Conservation (phyloP, 2,113 vertebrate species). For the Ceyx margarethae region DNA sequence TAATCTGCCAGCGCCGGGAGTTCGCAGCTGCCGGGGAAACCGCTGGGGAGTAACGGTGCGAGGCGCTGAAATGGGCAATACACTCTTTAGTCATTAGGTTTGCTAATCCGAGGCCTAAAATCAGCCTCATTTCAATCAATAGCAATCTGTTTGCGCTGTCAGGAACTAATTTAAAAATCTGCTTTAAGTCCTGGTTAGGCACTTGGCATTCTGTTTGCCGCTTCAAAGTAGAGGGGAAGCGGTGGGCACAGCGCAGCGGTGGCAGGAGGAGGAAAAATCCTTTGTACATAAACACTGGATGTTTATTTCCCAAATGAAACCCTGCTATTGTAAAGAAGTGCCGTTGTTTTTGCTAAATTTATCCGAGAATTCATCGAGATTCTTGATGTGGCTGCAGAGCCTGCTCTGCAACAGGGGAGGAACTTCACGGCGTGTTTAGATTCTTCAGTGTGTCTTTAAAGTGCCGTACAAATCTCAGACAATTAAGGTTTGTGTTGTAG, state of each 20-base stretch:
- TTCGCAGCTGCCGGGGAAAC: constrained; percentile 63
- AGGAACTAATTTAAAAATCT: constrained; percentile 74
- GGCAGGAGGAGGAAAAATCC: constrained; percentile 35
- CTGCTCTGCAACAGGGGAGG: background rate
- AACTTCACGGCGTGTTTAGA: background rate
- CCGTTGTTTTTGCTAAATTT: constrained; percentile 45
- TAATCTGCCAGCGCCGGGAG: constrained; percentile 37
- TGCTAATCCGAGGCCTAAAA: constrained; percentile 64
- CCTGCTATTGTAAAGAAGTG: background rate
- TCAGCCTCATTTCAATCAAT: constrained; percentile 69
- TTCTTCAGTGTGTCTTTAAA: background rate
- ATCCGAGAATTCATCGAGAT: background rate
- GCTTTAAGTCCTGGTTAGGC: constrained; percentile 64
- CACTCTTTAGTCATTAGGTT: constrained; percentile 55
- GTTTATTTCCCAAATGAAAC: constrained; percentile 48
- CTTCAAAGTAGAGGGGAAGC: constrained; percentile 6
- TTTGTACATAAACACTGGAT: constrained; percentile 51
- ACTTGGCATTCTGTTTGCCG: constrained; percentile 43
- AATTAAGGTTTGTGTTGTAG: background rate
- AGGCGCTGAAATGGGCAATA: constrained; percentile 35
- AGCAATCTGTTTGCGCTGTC: constrained; percentile 74
- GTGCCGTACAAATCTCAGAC: background rate
- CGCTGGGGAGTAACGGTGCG: constrained; percentile 42
- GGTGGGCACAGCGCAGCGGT: background rate
- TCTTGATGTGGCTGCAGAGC: background rate